Percentiles rank a stretch among this genome's conserved stretches.
Evolutionary conservation across 2,797 vertebrate species (phyloP).

Genomic region (Phrynocephalus guinanensis): DNA sequence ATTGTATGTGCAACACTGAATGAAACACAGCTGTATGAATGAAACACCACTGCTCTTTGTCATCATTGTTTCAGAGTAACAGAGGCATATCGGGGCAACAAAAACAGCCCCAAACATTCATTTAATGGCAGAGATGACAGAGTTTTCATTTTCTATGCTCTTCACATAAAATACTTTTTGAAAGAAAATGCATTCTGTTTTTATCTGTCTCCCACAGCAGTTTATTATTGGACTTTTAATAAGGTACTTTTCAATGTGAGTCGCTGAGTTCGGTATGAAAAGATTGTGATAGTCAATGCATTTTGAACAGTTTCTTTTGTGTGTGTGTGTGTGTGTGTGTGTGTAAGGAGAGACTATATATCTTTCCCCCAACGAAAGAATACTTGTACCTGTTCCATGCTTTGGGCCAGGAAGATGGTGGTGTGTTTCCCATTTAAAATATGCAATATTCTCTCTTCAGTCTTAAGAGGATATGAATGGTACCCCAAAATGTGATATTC

Average conservation of each 20-base stretch:
- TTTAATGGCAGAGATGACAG: constrained; percentile 51
- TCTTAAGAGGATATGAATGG: not conserved
- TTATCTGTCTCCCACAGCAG: constrained; percentile 55
- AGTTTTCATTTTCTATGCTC: constrained; percentile 36
- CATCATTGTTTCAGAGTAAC: constrained; percentile 13
- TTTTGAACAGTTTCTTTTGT: constrained; percentile 45
- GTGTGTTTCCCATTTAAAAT: not conserved
- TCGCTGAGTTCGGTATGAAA: constrained; percentile 62
- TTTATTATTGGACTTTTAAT: constrained; percentile 62
- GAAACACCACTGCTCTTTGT: not conserved
- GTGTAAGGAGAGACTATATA: constrained; percentile 32
- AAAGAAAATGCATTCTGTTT: constrained; percentile 59
- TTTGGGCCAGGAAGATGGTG: constrained; percentile 46
- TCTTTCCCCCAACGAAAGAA: constrained; percentile 38
- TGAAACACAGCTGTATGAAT: not conserved
- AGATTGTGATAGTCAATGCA: constrained; percentile 57
- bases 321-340: constrained; percentile 1
- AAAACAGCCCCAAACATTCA: not conserved
- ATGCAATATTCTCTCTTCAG: not conserved
- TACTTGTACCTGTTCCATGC: constrained; percentile 35
- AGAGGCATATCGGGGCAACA: constrained; percentile 22
- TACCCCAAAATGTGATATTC: not conserved
- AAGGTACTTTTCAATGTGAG: constrained; percentile 63
- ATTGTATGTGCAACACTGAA: not conserved
- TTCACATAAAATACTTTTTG: constrained; percentile 29